phyloP scores from a whole-genome alignment of 2,888 invertebrate species.

The Epirrhoe tristata region DNA sequence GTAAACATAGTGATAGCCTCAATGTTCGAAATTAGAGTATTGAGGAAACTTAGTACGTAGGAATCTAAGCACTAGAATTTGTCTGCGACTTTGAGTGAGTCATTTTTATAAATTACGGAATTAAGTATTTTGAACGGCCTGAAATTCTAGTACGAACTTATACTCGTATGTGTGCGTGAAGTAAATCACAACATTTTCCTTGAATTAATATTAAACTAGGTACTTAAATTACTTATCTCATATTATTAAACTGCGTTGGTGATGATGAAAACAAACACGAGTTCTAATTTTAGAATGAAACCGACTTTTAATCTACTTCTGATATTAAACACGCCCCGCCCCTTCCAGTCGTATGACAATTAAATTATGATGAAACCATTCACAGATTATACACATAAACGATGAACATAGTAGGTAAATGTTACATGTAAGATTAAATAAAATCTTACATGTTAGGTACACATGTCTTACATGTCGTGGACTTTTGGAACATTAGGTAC shows the following conservation, averaged over 20 bases:
- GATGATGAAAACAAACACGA: constrained; percentile 10
- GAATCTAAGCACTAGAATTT: background rate
- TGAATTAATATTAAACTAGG: background rate
- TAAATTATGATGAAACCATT: background rate
- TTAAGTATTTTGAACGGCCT: background rate
- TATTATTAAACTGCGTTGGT: background rate
- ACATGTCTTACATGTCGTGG: too few species aligned
- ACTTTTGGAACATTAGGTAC: too few species aligned
- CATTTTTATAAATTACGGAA: background rate
- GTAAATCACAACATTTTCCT: background rate
- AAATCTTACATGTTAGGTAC: background rate
- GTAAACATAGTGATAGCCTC: constrained; percentile 22
- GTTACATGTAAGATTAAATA: background rate
- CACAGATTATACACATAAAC: background rate
- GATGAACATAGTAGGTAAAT: background rate
- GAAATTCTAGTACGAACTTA: background rate
- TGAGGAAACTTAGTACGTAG: constrained; percentile 1
- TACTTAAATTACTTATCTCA: background rate
- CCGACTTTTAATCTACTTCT: constrained; percentile 1
- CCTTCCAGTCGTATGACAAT: background rate
- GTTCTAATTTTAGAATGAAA: constrained; percentile 5
- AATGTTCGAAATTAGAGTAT: constrained; percentile 19
- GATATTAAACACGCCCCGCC: background rate
- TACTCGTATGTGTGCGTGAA: background rate
- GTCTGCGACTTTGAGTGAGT: background rate